These are phyloP conservation scores for Lampropteryx suffumata DNA, from an alignment of 2,888 invertebrate species.

Conservation along the genomic window DNA sequence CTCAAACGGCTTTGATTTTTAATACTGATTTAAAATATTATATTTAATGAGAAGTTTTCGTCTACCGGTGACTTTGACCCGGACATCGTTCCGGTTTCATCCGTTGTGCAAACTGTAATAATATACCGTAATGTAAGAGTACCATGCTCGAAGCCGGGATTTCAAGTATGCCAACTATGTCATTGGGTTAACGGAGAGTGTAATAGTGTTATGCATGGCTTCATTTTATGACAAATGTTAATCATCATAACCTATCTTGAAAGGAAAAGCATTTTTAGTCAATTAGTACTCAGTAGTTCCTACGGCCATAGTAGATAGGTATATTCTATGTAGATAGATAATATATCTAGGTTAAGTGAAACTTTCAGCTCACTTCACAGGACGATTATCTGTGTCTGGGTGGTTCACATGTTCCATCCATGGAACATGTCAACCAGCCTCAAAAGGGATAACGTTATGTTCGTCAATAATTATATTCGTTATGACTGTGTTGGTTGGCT, in stretches of 20 bases:
- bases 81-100: slow-evolving; percentile 63
- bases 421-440: too few relatives aligned
- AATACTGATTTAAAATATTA: too few relatives aligned
- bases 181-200: slow-evolving; percentile 72
- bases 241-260: not conserved
- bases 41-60: not conserved
- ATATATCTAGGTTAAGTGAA: too few relatives aligned
- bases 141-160: slow-evolving; percentile 53
- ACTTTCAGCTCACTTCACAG: too few relatives aligned
- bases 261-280: not conserved
- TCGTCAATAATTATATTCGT: not conserved
- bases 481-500: not conserved
- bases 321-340: too few relatives aligned
- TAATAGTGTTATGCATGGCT: slow-evolving; percentile 57
- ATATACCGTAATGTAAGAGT: slow-evolving; percentile 74
- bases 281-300: too few relatives aligned
- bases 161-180: slow-evolving; percentile 69
- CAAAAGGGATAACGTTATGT: too few relatives aligned
- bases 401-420: too few relatives aligned
- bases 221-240: slow-evolving; percentile 35
- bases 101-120: slow-evolving; percentile 61
- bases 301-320: too few relatives aligned
- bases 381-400: too few relatives aligned
- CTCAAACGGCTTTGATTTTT: too few relatives aligned
- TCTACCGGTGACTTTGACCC: slow-evolving; percentile 63